Percentiles rank a stretch among this genome's conserved stretches.
These are phyloP conservation scores for Notoglanidium macrostoma DNA, from an alignment of 2,797 vertebrate genomes.

Conservation along the genomic window DNA sequence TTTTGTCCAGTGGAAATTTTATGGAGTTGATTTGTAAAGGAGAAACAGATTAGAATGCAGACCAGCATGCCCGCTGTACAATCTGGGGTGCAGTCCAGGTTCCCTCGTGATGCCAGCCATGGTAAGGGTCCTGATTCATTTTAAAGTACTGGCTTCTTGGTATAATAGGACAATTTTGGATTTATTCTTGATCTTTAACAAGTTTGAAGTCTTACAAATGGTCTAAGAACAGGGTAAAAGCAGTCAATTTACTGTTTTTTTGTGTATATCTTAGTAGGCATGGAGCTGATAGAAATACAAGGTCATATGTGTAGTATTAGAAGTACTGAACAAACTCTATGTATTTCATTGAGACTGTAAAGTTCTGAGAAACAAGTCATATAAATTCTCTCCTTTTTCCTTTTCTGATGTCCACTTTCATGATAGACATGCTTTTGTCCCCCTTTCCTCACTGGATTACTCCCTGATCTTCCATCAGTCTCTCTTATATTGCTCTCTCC, in stretches of 20 bases:
- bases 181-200: not conserved
- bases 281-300: not conserved
- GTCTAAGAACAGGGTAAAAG: not conserved
- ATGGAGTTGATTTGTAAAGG: conserved; percentile 59
- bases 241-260: not conserved
- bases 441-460: not conserved
- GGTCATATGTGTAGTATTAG: not conserved
- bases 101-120: conserved; percentile 19
- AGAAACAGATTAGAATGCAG: conserved; percentile 52
- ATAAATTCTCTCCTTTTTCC: not conserved
- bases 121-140: not conserved
- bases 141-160: not conserved
- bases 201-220: not conserved
- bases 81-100: conserved; percentile 34
- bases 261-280: not conserved
- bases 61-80: conserved; percentile 42
- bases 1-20: conserved; percentile 67
- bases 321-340: not conserved
- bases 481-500: conserved; percentile 21
- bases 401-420: not conserved
- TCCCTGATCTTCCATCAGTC: not conserved
- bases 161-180: not conserved
- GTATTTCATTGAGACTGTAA: not conserved
- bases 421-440: not conserved
- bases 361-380: not conserved